Evolutionary conservation across 2,113 vertebrate species (phyloP).

Genomic region (Neotoma lepida): DNA sequence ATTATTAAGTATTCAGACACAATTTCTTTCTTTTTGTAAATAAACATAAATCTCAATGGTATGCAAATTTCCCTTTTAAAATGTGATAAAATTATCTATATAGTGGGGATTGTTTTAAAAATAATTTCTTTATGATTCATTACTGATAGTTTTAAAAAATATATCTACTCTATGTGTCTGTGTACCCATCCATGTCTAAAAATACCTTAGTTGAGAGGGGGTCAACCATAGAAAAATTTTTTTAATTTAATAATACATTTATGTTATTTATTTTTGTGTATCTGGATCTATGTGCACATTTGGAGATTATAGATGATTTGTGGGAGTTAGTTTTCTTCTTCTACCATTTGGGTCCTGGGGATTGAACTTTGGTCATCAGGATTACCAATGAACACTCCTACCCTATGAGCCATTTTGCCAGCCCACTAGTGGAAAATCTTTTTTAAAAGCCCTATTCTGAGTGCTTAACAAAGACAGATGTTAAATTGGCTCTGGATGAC

Average conservation of each 20-base stretch:
- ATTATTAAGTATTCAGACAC: background rate
- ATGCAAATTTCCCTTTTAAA: background rate
- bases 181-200: background rate
- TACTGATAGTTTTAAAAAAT: background rate
- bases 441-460: background rate
- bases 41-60: background rate
- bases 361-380: background rate
- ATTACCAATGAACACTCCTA: background rate
- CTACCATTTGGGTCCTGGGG: too few species aligned
- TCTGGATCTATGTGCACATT: background rate
- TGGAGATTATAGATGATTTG: too few species aligned
- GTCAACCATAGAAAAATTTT: background rate
- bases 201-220: background rate
- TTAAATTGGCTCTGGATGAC: slow-evolving; percentile 26
- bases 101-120: background rate
- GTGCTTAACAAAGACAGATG: background rate
- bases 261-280: background rate
- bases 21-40: background rate
- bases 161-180: background rate
- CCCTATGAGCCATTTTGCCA: too few species aligned
- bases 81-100: background rate
- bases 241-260: too few species aligned
- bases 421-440: background rate
- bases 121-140: background rate
- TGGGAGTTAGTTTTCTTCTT: background rate